phyloP scores from a whole-genome alignment of 2,797 vertebrate genomes.

The Pempheris klunzingeri region DNA sequence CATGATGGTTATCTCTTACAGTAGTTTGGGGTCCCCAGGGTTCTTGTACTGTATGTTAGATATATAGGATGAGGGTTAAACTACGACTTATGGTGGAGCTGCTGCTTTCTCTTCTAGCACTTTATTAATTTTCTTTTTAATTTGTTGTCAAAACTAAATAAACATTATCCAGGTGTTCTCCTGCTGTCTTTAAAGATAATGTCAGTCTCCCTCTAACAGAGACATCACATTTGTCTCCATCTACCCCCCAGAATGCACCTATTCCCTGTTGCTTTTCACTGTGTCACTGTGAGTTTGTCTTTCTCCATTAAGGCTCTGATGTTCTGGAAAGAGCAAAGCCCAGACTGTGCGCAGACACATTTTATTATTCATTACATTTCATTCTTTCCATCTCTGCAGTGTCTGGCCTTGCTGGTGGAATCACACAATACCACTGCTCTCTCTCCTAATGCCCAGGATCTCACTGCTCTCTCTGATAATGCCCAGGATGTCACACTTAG shows the following conservation, averaged over 20 bases:
- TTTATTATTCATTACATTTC: constrained; percentile 72
- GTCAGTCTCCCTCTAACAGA: constrained; percentile 50
- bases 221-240: constrained; percentile 74
- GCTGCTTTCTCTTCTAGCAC: background rate
- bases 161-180: background rate
- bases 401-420: constrained; percentile 34
- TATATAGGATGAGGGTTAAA: too few relatives aligned
- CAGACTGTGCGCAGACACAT: constrained; percentile 46
- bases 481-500: background rate
- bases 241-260: constrained; percentile 62
- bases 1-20: too few relatives aligned
- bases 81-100: background rate
- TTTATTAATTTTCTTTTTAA: background rate
- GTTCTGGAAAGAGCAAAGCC: constrained; percentile 56
- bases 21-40: too few relatives aligned
- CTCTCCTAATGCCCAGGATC: background rate
- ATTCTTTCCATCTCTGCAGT: constrained; percentile 56
- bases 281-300: constrained; percentile 76
- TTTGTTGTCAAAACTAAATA: background rate
- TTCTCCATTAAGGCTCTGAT: constrained; percentile 73
- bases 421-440: constrained; percentile 10
- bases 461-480: too few relatives aligned
- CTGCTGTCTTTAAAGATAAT: constrained; percentile 9
- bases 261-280: constrained; percentile 67
- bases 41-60: too few relatives aligned